phyloP scores from a whole-genome alignment of 2,888 invertebrate species.

The Leuctra nigra region DNA sequence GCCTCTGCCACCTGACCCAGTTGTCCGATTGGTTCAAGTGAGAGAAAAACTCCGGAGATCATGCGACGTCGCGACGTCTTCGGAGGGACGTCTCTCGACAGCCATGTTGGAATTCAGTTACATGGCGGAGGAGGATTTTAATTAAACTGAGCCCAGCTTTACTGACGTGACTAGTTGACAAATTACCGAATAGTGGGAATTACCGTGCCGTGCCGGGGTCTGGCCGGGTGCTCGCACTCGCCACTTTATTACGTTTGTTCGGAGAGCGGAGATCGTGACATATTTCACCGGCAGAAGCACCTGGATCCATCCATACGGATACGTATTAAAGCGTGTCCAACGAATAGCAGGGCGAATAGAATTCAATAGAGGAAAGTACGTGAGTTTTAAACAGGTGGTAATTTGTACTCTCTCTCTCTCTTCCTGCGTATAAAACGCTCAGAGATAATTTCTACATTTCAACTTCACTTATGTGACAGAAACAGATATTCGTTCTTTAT shows the following conservation, averaged over 20 bases:
- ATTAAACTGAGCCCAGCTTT: slow-evolving; percentile 15
- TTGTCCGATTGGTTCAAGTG: not conserved
- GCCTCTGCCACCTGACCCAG: too few relatives aligned
- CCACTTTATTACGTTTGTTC: too few relatives aligned
- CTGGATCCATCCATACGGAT: not conserved
- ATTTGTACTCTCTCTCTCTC: too few relatives aligned
- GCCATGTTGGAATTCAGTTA: not conserved
- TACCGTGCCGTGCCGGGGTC: not conserved
- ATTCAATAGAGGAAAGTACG: too few relatives aligned
- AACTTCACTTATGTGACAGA: too few relatives aligned
- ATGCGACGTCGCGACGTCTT: not conserved
- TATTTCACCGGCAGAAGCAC: not conserved
- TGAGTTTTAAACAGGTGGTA: too few relatives aligned
- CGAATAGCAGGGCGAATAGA: too few relatives aligned
- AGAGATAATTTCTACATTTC: too few relatives aligned
- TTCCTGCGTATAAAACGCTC: too few relatives aligned
- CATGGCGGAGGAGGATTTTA: slow-evolving; percentile 18
- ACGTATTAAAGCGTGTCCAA: not conserved
- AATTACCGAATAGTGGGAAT: slow-evolving; percentile 17
- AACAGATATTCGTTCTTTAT: too few relatives aligned
- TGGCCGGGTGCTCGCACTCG: too few relatives aligned
- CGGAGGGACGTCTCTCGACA: not conserved
- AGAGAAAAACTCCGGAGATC: not conserved
- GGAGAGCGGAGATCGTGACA: not conserved
- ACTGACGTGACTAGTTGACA: slow-evolving; percentile 17